Conservation (phyloP, 1,140 invertebrate species). For the Drosophila dunni region DNA sequence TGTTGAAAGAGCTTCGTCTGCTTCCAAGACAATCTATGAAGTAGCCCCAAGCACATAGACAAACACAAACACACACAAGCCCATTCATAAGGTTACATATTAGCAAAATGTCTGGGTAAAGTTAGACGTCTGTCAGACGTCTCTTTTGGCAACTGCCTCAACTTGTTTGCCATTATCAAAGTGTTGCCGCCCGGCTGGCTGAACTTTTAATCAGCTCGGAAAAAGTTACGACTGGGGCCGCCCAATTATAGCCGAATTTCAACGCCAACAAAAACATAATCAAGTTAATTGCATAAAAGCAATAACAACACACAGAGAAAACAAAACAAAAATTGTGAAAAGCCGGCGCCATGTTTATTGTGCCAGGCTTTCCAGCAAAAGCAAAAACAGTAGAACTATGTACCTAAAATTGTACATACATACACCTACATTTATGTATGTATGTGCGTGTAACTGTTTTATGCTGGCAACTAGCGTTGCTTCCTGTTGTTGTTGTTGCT, state of each 20-base stretch:
- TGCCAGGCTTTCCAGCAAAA: conserved; percentile 35
- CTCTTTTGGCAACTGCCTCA: conserved; percentile 54
- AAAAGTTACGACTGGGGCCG: conserved; percentile 41
- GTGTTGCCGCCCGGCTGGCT: conserved; percentile 46
- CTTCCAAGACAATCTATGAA: conserved; percentile 31
- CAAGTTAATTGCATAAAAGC: conserved; percentile 75
- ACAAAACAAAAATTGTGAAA: conserved; percentile 11
- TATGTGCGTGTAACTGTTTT: conserved; percentile 38
- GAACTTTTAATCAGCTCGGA: conserved; percentile 74
- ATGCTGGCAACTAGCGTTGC: conserved; percentile 54
- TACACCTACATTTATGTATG: conserved; percentile 14
- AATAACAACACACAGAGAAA: conserved; percentile 11
- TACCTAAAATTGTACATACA: background rate
- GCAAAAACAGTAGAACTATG: conserved; percentile 18
- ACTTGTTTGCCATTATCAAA: conserved; percentile 53
- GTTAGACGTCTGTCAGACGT: conserved; percentile 71
- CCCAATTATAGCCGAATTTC: conserved; percentile 72
- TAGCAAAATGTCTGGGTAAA: conserved; percentile 66
- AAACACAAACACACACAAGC: conserved; percentile 12
- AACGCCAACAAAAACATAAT: conserved; percentile 75
- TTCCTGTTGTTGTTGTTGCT: conserved; percentile 19
- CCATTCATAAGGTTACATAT: conserved; percentile 17
- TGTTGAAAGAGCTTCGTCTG: conserved; percentile 12
- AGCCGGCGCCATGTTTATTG: conserved; percentile 74
- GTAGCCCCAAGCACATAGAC: conserved; percentile 22